Percentiles rank a stretch among this genome's conserved stretches.
phyloP scores from a whole-genome alignment of 2,113 vertebrate genomes.

The Microcebus jonahi region DNA sequence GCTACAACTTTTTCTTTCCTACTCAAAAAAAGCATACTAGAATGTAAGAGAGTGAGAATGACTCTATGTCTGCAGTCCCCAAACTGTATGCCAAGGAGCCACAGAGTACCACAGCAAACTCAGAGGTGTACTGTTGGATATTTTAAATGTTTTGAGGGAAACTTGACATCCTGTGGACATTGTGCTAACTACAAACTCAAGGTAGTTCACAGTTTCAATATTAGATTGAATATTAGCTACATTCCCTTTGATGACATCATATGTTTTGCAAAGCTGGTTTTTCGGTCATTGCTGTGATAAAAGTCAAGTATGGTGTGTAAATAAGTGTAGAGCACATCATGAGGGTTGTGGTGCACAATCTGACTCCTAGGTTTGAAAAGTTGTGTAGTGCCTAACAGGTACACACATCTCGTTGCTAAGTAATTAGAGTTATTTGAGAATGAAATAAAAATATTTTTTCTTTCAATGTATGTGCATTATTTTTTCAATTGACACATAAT shows the following conservation, averaged over 20 bases:
- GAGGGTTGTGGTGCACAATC: not conserved
- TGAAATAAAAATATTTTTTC: not conserved
- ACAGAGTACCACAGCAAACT: not conserved
- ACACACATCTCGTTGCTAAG: not conserved
- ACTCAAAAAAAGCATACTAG: not conserved
- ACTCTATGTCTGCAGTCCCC: not conserved
- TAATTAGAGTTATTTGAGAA: constrained; percentile 18
- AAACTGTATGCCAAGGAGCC: not conserved
- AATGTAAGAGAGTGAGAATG: not conserved
- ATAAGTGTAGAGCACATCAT: not conserved
- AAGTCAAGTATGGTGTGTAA: not conserved
- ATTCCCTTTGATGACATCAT: not conserved
- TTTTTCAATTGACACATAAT: not conserved
- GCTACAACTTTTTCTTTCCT: not conserved
- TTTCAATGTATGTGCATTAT: not conserved
- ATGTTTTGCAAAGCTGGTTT: not conserved
- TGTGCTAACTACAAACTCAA: not conserved
- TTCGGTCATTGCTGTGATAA: constrained; percentile 17
- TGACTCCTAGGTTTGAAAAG: not conserved
- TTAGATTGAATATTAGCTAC: not conserved
- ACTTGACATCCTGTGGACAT: not conserved
- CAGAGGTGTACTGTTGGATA: not conserved
- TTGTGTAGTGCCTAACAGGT: not conserved
- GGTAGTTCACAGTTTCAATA: not conserved
- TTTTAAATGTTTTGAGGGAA: constrained; percentile 31